A percentile compares a stretch with the other conserved stretches of the same genome.
Conservation (phyloP, 64 coral and sea anemone species). For the Orbicella faveolata region DNA sequence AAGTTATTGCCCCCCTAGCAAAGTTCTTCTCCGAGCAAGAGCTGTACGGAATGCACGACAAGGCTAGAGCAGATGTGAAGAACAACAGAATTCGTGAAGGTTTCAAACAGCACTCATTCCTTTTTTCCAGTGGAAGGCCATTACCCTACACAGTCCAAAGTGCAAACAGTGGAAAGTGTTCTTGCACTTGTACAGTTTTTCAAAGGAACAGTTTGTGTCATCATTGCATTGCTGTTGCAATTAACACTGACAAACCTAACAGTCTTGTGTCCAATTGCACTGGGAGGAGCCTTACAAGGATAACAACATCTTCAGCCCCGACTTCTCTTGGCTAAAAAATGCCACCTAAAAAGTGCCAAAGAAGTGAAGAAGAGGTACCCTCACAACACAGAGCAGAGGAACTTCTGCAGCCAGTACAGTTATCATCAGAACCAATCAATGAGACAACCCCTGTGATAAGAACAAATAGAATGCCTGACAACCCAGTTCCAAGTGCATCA, state of each 20-base stretch:
- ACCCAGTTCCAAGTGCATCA: background rate
- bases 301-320: conserved; percentile 14
- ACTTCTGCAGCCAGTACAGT: background rate
- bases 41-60: conserved; percentile 6
- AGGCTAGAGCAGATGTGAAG: conserved; percentile 1
- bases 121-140: conserved; percentile 6
- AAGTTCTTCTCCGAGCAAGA: conserved; percentile 9
- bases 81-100: conserved; percentile 33
- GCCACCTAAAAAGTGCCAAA: conserved; percentile 6
- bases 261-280: background rate
- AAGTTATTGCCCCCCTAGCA: background rate
- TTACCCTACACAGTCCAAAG: conserved; percentile 1
- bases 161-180: conserved; percentile 23
- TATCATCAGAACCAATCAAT: background rate
- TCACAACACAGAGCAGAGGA: background rate
- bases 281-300: background rate
- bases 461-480: background rate
- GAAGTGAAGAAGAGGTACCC: background rate
- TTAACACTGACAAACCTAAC: background rate
- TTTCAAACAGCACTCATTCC: background rate
- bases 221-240: conserved; percentile 39
- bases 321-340: conserved; percentile 23
- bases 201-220: conserved; percentile 18
- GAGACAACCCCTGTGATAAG: conserved; percentile 12
- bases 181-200: conserved; percentile 6